A percentile compares a stretch with the other conserved stretches of the same genome.
These are phyloP conservation scores for Euura lappo DNA, from an alignment of 1,140 invertebrate genomes.

Conservation along the genomic window DNA sequence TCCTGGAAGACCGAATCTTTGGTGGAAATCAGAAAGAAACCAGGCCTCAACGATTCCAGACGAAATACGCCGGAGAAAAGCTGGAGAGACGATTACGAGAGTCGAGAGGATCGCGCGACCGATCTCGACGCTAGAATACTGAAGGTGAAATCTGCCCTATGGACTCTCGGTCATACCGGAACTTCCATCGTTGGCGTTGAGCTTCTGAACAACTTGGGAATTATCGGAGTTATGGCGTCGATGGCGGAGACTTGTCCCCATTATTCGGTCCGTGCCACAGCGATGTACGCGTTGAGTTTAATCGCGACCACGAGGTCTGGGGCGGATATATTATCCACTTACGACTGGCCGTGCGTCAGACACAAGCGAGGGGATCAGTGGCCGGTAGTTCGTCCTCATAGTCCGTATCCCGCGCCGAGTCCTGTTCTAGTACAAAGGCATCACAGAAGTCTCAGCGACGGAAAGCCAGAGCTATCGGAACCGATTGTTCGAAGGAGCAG, in stretches of 20 bases:
- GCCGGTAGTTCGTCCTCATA: conserved; percentile 69
- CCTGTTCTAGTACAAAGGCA: conserved; percentile 52
- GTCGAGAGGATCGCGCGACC: conserved; percentile 35
- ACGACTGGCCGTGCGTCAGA: conserved; percentile 84
- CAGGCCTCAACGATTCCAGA: conserved; percentile 52
- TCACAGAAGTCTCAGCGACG: conserved; percentile 56
- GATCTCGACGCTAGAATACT: conserved; percentile 64
- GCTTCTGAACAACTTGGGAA: conserved; percentile 68
- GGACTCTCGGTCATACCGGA: conserved; percentile 86
- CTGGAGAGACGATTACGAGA: conserved; percentile 41
- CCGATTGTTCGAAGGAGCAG: conserved; percentile 46
- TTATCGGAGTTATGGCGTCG: conserved; percentile 68
- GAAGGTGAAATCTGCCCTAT: conserved; percentile 86
- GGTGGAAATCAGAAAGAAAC: conserved; percentile 45
- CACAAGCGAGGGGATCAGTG: conserved; percentile 83
- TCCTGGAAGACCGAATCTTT: conserved; percentile 37
- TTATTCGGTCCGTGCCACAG: conserved; percentile 87
- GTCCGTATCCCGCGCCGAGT: conserved; percentile 53
- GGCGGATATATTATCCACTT: conserved; percentile 71
- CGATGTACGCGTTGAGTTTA: conserved; percentile 85
- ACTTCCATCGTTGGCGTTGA: conserved; percentile 76
- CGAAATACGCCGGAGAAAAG: conserved; percentile 51
- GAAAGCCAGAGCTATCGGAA: conserved; percentile 53
- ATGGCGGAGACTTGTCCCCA: conserved; percentile 80
- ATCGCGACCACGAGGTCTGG: conserved; percentile 83